Base-by-base conservation (phyloP, 2,888 invertebrate species). In the Drosophila fulvimacula region DNA sequence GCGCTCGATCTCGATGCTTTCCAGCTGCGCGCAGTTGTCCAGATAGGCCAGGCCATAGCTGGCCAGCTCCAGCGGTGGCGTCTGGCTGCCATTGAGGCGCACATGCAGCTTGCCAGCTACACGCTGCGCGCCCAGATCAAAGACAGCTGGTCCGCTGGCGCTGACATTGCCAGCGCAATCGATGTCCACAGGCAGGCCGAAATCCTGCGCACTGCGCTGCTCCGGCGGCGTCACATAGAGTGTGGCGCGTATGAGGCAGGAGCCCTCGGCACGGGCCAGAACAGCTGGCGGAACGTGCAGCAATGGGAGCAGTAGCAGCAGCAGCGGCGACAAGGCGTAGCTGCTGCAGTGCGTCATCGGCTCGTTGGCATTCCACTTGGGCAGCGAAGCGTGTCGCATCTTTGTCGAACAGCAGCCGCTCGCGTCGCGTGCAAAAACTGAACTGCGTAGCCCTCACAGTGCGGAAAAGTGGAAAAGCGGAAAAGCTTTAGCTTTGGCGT, bases 41-140 rank as follows among this genome's bases (percentile, higher is more conserved):
- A 92, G 73, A 62, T 87, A 90, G 65, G 91, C 91, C 66, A 91
- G 63, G 5, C 92, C 92, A 71, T 91, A 92, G 55, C 87, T 90
- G 27, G 69, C 59, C 0, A 76, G 69, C 4, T 59, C 72, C 59
- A 89, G 75, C 21, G 91, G 75, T 32, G 90, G 80, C 19, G 90
- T 87, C 59, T 86, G 88, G 39, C 89, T 90, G 36, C 92, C 92
- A 68, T 91, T 86, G 30, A 92, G 77, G 38, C 73, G 62, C 0
- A 85, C 81, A 63, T 86, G 88, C 15, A 53, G 11, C 52, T 86
- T 86, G 19, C 85, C 81, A 0, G 85, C 82, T 52, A 82, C 73
- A 15, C 81, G 64, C 27, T 81, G 73, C 10, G 71, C 64, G 1
- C 55, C 61, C 58, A 76, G 21, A 32, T 85, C 76, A 34, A 79